Base-by-base conservation (phyloP, 2,113 vertebrate genomes). In the Melanostigma gelatinosum region DNA sequence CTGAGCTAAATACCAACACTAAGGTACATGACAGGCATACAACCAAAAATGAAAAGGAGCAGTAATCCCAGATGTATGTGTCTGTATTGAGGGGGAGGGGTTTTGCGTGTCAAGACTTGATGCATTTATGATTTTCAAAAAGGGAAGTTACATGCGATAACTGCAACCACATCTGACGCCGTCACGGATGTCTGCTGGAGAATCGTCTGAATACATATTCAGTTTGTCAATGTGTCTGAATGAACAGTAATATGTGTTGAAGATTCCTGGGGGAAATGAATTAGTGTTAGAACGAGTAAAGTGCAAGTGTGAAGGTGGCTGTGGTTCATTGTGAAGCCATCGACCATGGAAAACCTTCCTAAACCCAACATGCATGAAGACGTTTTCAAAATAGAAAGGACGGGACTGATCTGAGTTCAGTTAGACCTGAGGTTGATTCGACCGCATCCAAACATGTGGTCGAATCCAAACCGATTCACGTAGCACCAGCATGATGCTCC, bases 121-220 rank as follows among this genome's bases (percentile, higher is more conserved):
- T 38, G 27, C 61, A 68, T 90, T 85, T 81, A 74, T 54, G 80
- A 70, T 70, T 79, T 79, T 48, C 71, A 83, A 78, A 50, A 34
- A 50, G 32, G 60, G 48, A 65, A 38, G 63, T 60, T 48, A 4
- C 48, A 22, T 57, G 40, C 20, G 40, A 36, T 64, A 69, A 46
- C 18, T 55, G 38, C 29, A 69, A 52, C 83, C 61, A 75, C 70
- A 22, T 75, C 72, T 71, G 70, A 36, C 34, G 6, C 57, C 40
- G 18, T 32, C 55, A 10, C 0, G 57, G 82, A 69, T 65, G 79
- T 80, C 58, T 15, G 1, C 46, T 9, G 2, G 40, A 61, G 38
- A 32, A 12, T 8, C 4, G 1, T 3, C 27, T 0, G 55, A 55
- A 34, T 4, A 1, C 57, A 34, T 16, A 34, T 44, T 40, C 5